Evolutionary conservation across 2,888 invertebrate genomes (phyloP), one percentile per base, ranked within the genome.

Genomic region (Ochropleura leucogaster): DNA sequence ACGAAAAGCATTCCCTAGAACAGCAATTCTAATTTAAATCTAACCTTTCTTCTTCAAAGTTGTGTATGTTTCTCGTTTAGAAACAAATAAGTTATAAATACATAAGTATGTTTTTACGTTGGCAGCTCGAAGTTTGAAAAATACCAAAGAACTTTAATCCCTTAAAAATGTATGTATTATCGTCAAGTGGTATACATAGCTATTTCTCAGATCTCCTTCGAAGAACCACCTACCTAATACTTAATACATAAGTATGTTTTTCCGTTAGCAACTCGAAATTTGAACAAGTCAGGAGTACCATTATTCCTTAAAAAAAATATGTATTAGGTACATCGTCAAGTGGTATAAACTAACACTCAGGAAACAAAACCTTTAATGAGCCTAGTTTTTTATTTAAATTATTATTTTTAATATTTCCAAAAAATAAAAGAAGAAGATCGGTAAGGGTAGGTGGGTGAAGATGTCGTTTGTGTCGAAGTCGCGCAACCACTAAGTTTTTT

Each of bases 1-100:
- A 73, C 75, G 80, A 77, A 77, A 83, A 83, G 84, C 85, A 81
- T 87, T 82, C 87, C 71, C 84, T 77, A 67, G 83, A 87, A 87
- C 77, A 85, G 82, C 77, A 73, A 83, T 74, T 77, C 84, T 85
- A 83, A 84, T 86, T 82, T 84, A 74, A 86, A 89, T 82, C 62
- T 62, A 65, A 40, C 59, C 53, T 67, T 73, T 72, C 68, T 79
- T 57, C 18, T 51, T 44, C 47, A 42, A 40, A 65, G 68, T 44
- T 55, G 6, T 67, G 20, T 20, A 49, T 40, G 51, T 16, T 73
- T 30, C 46, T 70, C 40, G 12, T 62, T n/a, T n/a, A n/a, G n/a
- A n/a, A n/a, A n/a, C n/a, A n/a, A n/a, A n/a, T n/a, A n/a, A n/a
- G n/a, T n/a, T n/a, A n/a, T n/a, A n/a, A n/a, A 30, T 30, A 30